Evolutionary conservation across 2,888 invertebrate genomes (phyloP), one percentile per base, ranked within the genome.

Genomic region (Phalangium opilio): DNA sequence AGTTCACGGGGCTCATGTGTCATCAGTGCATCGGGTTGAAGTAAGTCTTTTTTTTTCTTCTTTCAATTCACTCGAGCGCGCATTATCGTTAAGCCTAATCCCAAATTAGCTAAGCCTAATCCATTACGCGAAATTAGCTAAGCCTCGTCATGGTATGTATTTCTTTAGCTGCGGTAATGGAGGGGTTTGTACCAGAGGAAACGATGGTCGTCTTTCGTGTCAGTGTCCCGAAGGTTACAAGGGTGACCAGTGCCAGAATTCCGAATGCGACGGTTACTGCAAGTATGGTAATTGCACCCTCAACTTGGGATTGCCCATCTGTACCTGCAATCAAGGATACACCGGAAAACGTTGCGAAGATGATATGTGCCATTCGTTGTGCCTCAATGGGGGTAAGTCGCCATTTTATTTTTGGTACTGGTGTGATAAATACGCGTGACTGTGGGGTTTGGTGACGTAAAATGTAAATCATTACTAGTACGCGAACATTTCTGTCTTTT

Each of bases 341-440:
- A 60, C 69, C 0, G 79, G 79, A 3, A 70, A 72, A 41, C 67
- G 69, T 12, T 80, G 81, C 59, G 75, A 78, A 53, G 68, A 69
- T 35, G 71, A 75, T 56, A 64, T 68, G 5, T 79, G 79, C 60
- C 64, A 68, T 14, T 68, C 70, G 27, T 71, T 70, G 52, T 79
- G 79, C 58, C 69, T 69, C 50, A 75, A 75, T 60, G 75, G 74
- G 34, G 78, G 77, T 55, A 59, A 60, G 50, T 50, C 38, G 10
- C n/a, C 41, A 41, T 34, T 48, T 43, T 32, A 19, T 27, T 2
- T 34, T 34, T 14, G 38, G 57, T n/a, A n/a, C n/a, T n/a, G n/a
- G n/a, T n/a, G n/a, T n/a, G n/a, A n/a, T n/a, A n/a, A n/a, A n/a
- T n/a, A n/a, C n/a, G n/a, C n/a, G n/a, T n/a, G n/a, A n/a, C n/a